A percentile compares a stretch with the other conserved stretches of the same genome.
Evolutionary conservation across 2,797 vertebrate genomes (phyloP).

Genomic region (Poeciliopsis turneri): DNA sequence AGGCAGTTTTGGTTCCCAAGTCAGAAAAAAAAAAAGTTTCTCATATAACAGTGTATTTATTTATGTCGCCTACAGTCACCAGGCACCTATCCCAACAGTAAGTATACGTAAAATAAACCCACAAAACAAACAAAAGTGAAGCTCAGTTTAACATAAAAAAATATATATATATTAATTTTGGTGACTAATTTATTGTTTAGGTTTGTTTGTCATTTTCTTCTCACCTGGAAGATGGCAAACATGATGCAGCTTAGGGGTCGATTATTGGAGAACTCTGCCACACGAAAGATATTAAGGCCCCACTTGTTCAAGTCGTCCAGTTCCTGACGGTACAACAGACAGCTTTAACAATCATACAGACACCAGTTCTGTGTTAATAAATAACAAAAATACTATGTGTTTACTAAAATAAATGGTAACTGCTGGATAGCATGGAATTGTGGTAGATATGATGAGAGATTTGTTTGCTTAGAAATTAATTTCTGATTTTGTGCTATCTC

Average conservation of each 20-base stretch:
- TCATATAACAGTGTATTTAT: neutral
- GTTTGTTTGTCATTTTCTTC: conserved; percentile 4
- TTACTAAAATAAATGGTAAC: neutral
- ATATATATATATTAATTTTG: neutral
- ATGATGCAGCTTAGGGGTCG: conserved; percentile 92
- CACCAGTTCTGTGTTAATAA: neutral
- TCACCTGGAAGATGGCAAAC: conserved; percentile 93
- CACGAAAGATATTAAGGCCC: conserved; percentile 95
- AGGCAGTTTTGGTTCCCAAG: neutral
- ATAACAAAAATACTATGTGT: neutral
- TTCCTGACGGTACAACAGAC: conserved; percentile 78
- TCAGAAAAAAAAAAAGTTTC: neutral
- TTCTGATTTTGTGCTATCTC: conserved; percentile 2
- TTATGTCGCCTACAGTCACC: neutral
- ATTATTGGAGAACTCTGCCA: conserved; percentile 91
- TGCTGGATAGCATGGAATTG: neutral
- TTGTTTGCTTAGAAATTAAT: neutral
- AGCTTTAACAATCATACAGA: neutral
- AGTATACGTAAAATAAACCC: neutral
- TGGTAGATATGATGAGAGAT: neutral
- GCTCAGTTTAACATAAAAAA: neutral
- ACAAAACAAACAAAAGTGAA: neutral
- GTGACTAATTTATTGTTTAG: neutral
- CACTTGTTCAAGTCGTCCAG: conserved; percentile 93
- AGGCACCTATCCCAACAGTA: neutral